Conservation (phyloP, 2,113 vertebrate genomes). For the Globicephala melas region DNA sequence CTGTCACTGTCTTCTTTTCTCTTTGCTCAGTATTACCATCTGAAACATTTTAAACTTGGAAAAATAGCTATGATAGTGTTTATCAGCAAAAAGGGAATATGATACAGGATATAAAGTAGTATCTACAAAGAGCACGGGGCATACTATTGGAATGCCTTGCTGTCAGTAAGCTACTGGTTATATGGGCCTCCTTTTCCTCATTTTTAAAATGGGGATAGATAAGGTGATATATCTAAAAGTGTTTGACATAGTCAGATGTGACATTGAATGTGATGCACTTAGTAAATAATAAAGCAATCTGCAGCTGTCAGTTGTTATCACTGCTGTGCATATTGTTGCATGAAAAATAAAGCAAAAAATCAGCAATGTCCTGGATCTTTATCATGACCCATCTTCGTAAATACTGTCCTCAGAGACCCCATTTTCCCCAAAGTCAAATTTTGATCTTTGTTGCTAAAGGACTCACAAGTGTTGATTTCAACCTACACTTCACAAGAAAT, state of each 20-base stretch:
- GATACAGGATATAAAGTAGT: neutral
- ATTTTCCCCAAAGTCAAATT: neutral
- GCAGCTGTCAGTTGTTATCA: neutral
- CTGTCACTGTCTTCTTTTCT: neutral
- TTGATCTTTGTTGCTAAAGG: neutral
- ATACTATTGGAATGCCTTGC: neutral
- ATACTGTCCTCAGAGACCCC: neutral
- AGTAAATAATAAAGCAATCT: neutral
- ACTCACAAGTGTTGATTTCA: neutral
- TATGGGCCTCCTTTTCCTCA: neutral
- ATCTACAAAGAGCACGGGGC: neutral
- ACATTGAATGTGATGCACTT: neutral
- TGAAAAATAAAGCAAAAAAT: neutral
- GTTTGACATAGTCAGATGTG: neutral
- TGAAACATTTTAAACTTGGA: neutral
- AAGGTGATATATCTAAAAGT: neutral
- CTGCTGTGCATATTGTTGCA: neutral
- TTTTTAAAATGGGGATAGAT: neutral
- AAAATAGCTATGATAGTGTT: neutral
- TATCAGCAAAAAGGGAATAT: neutral
- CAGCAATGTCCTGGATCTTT: neutral
- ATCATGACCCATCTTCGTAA: neutral
- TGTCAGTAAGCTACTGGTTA: accelerated
- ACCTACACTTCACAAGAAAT: neutral
- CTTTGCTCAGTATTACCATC: neutral